Evolutionary conservation across 2,797 vertebrate species (phyloP).

Genomic region (Loris lydekkerianus): DNA sequence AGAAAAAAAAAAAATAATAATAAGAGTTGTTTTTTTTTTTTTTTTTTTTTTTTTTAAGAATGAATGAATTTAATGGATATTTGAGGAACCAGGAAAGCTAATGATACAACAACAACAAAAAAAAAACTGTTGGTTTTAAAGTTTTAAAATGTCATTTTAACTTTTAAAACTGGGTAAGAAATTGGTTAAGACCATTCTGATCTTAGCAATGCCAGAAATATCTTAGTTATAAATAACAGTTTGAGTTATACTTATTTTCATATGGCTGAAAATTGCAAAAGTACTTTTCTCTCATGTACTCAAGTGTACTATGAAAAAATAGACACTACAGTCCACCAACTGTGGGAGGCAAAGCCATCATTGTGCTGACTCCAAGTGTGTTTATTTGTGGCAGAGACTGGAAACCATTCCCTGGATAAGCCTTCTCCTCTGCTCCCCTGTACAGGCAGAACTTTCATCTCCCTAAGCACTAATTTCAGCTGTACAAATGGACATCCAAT

Average conservation of each 20-base stretch:
- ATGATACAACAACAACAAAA: neutral
- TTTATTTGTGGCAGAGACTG: neutral
- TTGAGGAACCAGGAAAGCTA: constrained; percentile 3
- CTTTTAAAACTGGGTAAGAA: constrained; percentile 33
- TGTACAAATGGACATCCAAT: neutral
- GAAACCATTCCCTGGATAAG: neutral
- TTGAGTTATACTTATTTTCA: neutral
- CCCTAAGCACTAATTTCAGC: neutral
- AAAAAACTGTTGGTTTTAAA: neutral
- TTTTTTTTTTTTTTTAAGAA: constrained; percentile 41
- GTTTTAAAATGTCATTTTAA: neutral
- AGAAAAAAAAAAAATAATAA: neutral
- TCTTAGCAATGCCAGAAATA: neutral
- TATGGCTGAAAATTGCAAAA: neutral
- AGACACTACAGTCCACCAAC: neutral
- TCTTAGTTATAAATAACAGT: neutral
- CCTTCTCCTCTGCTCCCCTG: neutral
- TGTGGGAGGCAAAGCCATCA: neutral
- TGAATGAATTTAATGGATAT: neutral
- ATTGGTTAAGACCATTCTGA: neutral
- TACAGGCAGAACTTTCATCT: neutral
- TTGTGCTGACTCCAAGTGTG: neutral
- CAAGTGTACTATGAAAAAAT: neutral
- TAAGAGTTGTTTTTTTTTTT: neutral
- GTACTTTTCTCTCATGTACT: neutral